phyloP scores from a whole-genome alignment of 2,113 vertebrate genomes.

The Oncorhynchus masou region DNA sequence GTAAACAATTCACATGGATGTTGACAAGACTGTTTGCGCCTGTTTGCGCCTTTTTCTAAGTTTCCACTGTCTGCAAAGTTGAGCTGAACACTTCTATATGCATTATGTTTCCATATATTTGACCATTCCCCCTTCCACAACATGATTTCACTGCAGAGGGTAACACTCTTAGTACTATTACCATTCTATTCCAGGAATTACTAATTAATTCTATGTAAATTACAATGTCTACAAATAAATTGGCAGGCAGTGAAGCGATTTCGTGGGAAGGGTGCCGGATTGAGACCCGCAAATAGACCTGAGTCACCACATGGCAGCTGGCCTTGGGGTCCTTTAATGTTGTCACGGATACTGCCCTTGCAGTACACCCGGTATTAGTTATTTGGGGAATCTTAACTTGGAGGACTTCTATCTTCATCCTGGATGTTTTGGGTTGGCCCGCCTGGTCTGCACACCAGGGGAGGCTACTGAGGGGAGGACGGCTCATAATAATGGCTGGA shows the following conservation, averaged over 20 bases:
- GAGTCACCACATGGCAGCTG: background rate
- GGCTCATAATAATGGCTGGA: too few relatives aligned
- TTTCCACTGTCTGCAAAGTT: conserved; percentile 16
- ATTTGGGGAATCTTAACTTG: too few relatives aligned
- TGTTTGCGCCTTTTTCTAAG: conserved; percentile 13
- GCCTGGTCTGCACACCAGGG: conserved; percentile 35
- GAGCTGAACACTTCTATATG: conserved; percentile 23
- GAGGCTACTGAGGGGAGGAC: too few relatives aligned
- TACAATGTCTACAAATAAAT: background rate
- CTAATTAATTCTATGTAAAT: too few relatives aligned
- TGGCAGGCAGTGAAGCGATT: background rate
- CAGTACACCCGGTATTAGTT: too few relatives aligned
- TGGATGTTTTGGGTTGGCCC: conserved; percentile 36
- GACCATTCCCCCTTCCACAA: too few relatives aligned
- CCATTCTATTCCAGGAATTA: too few relatives aligned
- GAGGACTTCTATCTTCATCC: too few relatives aligned
- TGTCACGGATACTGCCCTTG: too few relatives aligned
- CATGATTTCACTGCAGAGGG: conserved; percentile 5
- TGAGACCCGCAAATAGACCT: background rate
- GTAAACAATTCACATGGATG: conserved; percentile 47
- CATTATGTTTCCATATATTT: background rate
- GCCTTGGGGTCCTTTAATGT: background rate
- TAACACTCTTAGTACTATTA: too few relatives aligned
- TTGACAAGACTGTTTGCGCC: conserved; percentile 52
- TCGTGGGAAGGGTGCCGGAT: conserved; percentile 6